A percentile compares a stretch with the other conserved stretches of the same genome.
Conservation (phyloP, 2,888 invertebrate species). For the Temnothorax unifasciatus region DNA sequence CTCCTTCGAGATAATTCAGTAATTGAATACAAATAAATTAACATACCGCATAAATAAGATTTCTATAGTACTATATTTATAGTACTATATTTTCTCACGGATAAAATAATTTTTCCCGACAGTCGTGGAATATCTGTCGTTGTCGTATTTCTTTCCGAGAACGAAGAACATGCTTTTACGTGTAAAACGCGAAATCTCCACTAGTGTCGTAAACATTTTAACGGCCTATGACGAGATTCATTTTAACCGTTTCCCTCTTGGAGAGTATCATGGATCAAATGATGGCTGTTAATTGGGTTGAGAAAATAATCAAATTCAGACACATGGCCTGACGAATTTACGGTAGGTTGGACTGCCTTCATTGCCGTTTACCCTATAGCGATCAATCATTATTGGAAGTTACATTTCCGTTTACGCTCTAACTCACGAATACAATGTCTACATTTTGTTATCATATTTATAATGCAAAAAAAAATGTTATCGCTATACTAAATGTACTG, state of each 20-base stretch:
- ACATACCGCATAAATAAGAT: not conserved
- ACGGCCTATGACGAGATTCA: conserved; percentile 40
- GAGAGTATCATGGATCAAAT: conserved; percentile 44
- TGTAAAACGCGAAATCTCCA: conserved; percentile 24
- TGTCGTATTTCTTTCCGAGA: conserved; percentile 8
- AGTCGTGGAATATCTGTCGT: conserved; percentile 10
- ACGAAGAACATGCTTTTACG: conserved; percentile 15
- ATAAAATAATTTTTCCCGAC: not conserved
- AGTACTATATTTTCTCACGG: not conserved
- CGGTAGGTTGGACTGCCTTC: not conserved
- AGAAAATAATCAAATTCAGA: conserved; percentile 66
- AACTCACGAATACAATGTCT: not conserved
- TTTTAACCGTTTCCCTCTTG: conserved; percentile 37
- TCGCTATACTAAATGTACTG: not conserved
- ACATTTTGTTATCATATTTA: not conserved
- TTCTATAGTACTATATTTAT: not conserved
- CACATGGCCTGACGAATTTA: conserved; percentile 62
- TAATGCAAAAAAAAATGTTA: not conserved
- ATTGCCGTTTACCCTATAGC: conserved; percentile 7
- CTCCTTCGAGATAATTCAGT: not conserved
- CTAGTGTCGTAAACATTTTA: conserved; percentile 62
- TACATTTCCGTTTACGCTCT: conserved; percentile 18
- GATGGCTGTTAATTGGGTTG: conserved; percentile 59
- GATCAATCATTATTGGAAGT: not conserved
- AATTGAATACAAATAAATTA: not conserved